Evolutionary conservation across 2,113 vertebrate genomes (phyloP), one percentile per base, ranked within the genome.

Genomic region (Morone saxatilis): DNA sequence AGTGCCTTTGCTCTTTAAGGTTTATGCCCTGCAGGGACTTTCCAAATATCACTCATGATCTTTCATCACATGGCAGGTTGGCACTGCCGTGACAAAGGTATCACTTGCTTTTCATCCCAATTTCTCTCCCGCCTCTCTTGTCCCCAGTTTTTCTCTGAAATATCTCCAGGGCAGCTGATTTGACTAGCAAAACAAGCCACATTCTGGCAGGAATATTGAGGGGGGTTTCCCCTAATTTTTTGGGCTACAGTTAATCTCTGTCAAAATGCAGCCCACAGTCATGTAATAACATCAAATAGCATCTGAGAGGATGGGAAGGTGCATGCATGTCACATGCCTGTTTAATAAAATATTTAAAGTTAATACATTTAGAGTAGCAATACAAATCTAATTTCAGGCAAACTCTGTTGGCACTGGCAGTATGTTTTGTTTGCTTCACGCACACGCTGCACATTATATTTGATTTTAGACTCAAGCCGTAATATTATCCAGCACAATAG

Each of bases 31-130:
- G 45, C 25, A 17, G 76, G 87, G 91, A 87, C 80, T 90, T 94
- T 91, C 88, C 93, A 67, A 71, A 69, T 59, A 81, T 83, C 51
- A 57, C 66, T 76, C 81, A 59, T 85, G 65, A 80, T 73, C 71
- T 48, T 53, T 86, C 80, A 89, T 88, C 85, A 89, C 85, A 79
- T 45, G 86, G 41, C 47, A 76, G 19, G 59, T 71, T 92, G 87
- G 86, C 82, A 88, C 47, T 11, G 9, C 63, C 7, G 14, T n/a
- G 50, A 65, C 61, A 10, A 36, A 78, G 72, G 83, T 87, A 88
- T 86, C 63, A 71, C 65, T 86, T 73, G 61, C 76, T 76, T 87
- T 71, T 81, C 40, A 76, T 78, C 48, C 73, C 6, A 54, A 48
- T 56, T 71, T 50, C 60, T 67, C 61, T 43, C 14, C 41, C 16